Evolutionary conservation across 2,113 vertebrate species (phyloP).

Genomic region (Saiga tatarica): DNA sequence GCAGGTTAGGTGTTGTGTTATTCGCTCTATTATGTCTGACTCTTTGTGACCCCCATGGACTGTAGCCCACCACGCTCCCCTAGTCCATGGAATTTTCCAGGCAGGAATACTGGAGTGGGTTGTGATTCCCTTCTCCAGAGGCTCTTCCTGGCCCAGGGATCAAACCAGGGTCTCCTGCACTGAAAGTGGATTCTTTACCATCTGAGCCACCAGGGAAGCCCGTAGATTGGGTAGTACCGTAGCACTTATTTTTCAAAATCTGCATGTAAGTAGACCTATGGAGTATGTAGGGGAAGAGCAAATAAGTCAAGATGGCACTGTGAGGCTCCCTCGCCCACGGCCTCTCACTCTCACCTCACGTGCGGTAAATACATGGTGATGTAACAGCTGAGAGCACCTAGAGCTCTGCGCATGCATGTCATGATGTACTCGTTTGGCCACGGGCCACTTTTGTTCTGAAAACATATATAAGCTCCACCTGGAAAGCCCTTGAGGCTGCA

Average conservation of each 20-base stretch:
- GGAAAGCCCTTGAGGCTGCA: background rate
- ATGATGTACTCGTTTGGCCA: background rate
- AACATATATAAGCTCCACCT: background rate
- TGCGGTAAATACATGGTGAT: background rate
- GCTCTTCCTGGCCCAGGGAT: background rate
- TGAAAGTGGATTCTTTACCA: background rate
- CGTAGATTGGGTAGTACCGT: background rate
- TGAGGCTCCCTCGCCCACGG: background rate
- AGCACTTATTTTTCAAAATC: background rate
- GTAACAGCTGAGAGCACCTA: background rate
- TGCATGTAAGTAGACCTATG: background rate
- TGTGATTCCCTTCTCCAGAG: background rate
- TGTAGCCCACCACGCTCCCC: background rate
- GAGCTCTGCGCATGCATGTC: rapidly evolving
- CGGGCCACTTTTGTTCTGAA: background rate
- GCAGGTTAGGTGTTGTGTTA: background rate
- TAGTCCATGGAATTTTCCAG: background rate
- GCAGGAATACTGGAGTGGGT: background rate
- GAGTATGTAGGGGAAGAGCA: background rate
- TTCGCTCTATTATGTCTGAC: background rate
- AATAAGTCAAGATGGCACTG: background rate
- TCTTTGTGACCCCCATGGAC: background rate
- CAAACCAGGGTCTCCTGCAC: background rate
- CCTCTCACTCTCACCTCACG: background rate
- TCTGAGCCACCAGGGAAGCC: background rate